These are phyloP conservation scores for Malacoctenus gilli DNA, from an alignment of 2,797 vertebrate species.

Conservation along the genomic window DNA sequence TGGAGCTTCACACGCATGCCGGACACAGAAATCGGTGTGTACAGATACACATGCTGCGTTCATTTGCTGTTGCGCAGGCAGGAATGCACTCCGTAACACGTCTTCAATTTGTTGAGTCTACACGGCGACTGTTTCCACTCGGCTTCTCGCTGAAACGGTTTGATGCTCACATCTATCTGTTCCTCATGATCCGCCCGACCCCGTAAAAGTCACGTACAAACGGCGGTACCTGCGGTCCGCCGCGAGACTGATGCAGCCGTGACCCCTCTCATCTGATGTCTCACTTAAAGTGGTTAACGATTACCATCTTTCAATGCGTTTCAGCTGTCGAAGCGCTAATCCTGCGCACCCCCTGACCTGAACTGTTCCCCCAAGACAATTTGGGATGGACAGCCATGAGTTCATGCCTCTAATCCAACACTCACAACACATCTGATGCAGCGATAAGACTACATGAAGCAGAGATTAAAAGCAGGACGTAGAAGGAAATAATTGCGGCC, in stretches of 20 bases:
- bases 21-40: slow-evolving; percentile 38
- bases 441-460: slow-evolving; percentile 1
- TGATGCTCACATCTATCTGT: slow-evolving; percentile 65
- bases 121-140: slow-evolving; percentile 56
- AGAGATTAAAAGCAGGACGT: background rate
- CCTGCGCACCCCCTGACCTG: slow-evolving; percentile 23
- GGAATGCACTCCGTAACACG: slow-evolving; percentile 46
- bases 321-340: slow-evolving; percentile 55
- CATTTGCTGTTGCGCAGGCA: slow-evolving; percentile 41
- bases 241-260: slow-evolving; percentile 54
- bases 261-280: slow-evolving; percentile 70
- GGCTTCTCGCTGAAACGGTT: slow-evolving; percentile 43
- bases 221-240: slow-evolving; percentile 33
- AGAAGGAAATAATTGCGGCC: slow-evolving; percentile 3
- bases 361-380: slow-evolving; percentile 13
- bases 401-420: slow-evolving; percentile 30
- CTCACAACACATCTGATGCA: slow-evolving; percentile 1
- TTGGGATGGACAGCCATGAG: slow-evolving; percentile 13
- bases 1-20: slow-evolving; percentile 61
- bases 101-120: slow-evolving; percentile 65
- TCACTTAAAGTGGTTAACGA: slow-evolving; percentile 69
- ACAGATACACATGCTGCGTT: slow-evolving; percentile 51
- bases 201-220: slow-evolving; percentile 69
- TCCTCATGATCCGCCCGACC: slow-evolving; percentile 73
- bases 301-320: slow-evolving; percentile 69